Evolutionary conservation across 2,113 vertebrate genomes (phyloP), one percentile per base, ranked within the genome.

Genomic region (Tichodroma muraria): DNA sequence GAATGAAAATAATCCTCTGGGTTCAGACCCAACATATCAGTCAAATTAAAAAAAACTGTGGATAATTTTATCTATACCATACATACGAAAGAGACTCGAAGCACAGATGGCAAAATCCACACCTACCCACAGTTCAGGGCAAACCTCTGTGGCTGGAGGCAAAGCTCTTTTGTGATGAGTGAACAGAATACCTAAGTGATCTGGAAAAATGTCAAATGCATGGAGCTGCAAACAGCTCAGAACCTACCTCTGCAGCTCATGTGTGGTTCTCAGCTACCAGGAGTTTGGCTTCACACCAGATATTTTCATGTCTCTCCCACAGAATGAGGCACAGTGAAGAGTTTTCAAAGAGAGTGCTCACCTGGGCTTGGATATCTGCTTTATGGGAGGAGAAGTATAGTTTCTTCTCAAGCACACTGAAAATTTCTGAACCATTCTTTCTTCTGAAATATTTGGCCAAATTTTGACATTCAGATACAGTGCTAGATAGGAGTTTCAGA

Each of bases 71-170:
- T 95, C 96, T 78, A 1, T 93, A 79, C 88, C 68, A 40, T 94
- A 52, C 65, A 42, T 78, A 56, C 0, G 18, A 88, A 90, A 93
- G 69, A 91, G 68, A n/a, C 83, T 91, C 12, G 30, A 90, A 90
- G 92, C 93, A 92, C 95, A 95, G 94, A 97, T 95, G 93, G 93
- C 72, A 92, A 94, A 93, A 97, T 93, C 93, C 44, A 61, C 53
- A 80, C 89, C 91, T 91, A 88, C 89, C 76, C 89, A 96, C 88
- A 94, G 90, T 81, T 96, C 92, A 90, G 95, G 95, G 85, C 90
- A 93, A 90, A 93, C 85, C 85, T 97, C 76, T 91, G 89, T 90
- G 93, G 80, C 86, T 93, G 80, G 78, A 96, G 92, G 80, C 91
- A 94, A 90, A 80, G 52, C 52, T 88, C 80, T 52, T 92, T 90